These are phyloP conservation scores for Numenius arquata DNA, from an alignment of 2,113 vertebrate species.

Conservation along the genomic window DNA sequence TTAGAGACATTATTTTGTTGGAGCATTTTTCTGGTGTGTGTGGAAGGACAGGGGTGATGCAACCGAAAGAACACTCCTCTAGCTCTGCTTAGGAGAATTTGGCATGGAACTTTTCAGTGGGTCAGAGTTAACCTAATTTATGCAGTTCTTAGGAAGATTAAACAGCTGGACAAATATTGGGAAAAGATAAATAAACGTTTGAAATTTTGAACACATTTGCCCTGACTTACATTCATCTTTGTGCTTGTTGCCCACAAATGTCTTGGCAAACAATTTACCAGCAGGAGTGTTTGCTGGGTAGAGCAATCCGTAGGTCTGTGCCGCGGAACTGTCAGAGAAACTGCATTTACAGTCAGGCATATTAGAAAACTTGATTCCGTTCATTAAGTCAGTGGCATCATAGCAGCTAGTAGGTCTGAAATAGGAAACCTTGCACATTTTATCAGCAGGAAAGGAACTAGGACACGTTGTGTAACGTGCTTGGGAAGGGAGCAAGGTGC, in stretches of 20 bases:
- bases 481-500: background rate
- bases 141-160: background rate
- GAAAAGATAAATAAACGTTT: background rate
- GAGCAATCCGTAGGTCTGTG: background rate
- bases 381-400: background rate
- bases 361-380: background rate
- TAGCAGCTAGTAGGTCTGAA: background rate
- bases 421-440: background rate
- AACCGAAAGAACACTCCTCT: background rate
- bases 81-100: background rate
- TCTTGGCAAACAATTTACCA: background rate
- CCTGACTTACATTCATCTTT: background rate
- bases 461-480: background rate
- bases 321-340: background rate
- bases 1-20: background rate
- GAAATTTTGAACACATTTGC: slow-evolving; percentile 10
- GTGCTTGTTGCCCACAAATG: background rate
- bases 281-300: background rate
- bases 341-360: background rate
- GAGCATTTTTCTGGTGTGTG: background rate
- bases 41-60: background rate
- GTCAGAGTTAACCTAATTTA: background rate
- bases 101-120: background rate
- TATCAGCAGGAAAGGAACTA: background rate
- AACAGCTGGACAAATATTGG: background rate